Evolutionary conservation across 2,797 vertebrate genomes (phyloP).

Genomic region (Poeciliopsis paucimaculata): DNA sequence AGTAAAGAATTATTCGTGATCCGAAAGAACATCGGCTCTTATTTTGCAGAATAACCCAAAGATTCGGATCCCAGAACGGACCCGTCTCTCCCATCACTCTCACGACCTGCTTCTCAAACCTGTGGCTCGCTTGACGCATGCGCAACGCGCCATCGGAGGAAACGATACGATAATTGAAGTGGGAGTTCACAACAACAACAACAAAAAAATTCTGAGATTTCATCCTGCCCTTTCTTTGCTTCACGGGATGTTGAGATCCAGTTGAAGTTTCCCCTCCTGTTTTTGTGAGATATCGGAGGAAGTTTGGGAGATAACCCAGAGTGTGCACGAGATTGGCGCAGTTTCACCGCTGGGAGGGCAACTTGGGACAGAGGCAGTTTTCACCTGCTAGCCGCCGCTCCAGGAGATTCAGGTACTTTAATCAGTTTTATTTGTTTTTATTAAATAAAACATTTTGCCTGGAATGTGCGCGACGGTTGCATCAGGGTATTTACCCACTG

Average conservation of each 20-base stretch:
- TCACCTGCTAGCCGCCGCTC: slow-evolving; percentile 41
- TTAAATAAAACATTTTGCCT: rapidly evolving
- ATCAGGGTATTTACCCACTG: background rate
- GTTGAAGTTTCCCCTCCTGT: background rate
- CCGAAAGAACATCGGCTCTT: background rate
- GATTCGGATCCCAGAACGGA: background rate
- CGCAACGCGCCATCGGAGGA: slow-evolving; percentile 51
- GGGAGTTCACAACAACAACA: slow-evolving; percentile 34
- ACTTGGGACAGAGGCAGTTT: slow-evolving; percentile 46
- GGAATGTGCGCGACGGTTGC: background rate
- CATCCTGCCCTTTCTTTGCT: background rate
- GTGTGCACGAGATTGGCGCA: slow-evolving; percentile 6
- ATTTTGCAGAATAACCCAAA: background rate
- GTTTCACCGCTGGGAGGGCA: slow-evolving; percentile 39
- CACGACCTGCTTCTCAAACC: background rate
- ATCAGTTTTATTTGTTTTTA: slow-evolving; percentile 1
- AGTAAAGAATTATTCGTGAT: background rate
- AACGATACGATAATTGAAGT: slow-evolving; percentile 29
- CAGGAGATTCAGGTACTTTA: slow-evolving; percentile 55
- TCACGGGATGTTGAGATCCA: slow-evolving; percentile 1
- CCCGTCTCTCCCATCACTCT: background rate
- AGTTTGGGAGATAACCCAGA: slow-evolving; percentile 3
- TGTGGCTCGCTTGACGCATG: slow-evolving; percentile 44
- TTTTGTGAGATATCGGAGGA: background rate
- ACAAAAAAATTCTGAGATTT: slow-evolving; percentile 46